Conservation (phyloP, 2,797 vertebrate genomes). For the Parotocinclus haroldoi region DNA sequence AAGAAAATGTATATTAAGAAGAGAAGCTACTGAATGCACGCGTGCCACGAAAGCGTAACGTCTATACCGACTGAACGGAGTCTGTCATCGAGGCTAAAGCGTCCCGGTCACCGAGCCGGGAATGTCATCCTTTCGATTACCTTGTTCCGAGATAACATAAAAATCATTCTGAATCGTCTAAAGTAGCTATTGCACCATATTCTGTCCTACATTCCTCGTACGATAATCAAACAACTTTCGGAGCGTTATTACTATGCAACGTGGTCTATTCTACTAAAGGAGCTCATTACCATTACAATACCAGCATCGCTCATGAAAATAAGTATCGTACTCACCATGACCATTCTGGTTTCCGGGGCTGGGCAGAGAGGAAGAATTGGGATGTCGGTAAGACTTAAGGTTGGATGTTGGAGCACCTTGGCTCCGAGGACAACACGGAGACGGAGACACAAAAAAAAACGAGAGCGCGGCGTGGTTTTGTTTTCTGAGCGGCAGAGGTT, state of each 20-base stretch:
- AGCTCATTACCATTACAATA: not conserved
- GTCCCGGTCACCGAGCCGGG: too few species aligned
- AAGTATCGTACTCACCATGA: constrained; percentile 89
- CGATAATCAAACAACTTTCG: constrained; percentile 1
- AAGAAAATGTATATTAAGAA: too few species aligned
- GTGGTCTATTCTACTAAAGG: too few species aligned
- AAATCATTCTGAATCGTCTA: not conserved
- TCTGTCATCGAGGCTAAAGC: too few species aligned
- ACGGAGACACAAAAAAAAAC: constrained; percentile 48
- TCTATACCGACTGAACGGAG: too few species aligned
- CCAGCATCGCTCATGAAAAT: constrained; percentile 2
- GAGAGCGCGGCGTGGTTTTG: constrained; percentile 30
- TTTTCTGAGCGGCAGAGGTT: constrained; percentile 15
- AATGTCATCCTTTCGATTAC: too few species aligned
- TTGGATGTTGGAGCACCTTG: not conserved
- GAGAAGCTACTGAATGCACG: too few species aligned
- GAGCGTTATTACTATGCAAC: not conserved
- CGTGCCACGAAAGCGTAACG: too few species aligned
- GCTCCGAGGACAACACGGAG: constrained; percentile 20
- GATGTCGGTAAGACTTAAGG: constrained; percentile 9
- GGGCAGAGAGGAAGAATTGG: constrained; percentile 8
- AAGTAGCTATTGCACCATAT: constrained; percentile 8
- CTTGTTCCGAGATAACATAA: too few species aligned
- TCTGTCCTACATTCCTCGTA: constrained; percentile 29
- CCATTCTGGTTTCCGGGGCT: constrained; percentile 82